Evolutionary conservation across 2,113 vertebrate species (phyloP).

Genomic region (Macrotis lagotis): DNA sequence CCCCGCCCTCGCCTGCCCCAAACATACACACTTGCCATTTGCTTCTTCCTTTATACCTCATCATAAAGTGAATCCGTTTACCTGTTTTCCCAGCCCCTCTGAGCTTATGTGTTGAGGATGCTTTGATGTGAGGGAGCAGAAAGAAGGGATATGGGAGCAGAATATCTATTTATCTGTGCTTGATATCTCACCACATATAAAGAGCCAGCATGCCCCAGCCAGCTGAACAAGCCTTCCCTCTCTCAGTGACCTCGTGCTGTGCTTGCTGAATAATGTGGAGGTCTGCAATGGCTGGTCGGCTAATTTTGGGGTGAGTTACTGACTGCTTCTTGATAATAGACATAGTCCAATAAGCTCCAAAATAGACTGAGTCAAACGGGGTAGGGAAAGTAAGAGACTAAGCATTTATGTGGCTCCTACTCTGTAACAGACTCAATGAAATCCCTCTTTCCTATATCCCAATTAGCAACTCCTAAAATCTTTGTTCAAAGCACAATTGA

Average conservation of each 20-base stretch:
- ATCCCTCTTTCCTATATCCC: background rate
- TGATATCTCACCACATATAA: background rate
- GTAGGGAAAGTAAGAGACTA: background rate
- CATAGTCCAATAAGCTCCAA: background rate
- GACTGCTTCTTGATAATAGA: background rate
- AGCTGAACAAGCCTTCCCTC: background rate
- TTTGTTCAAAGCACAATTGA: background rate
- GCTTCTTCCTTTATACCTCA: conserved; percentile 60
- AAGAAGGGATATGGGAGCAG: background rate
- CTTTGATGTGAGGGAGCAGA: conserved; percentile 65
- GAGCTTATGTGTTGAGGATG: conserved; percentile 53
- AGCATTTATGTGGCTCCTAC: background rate
- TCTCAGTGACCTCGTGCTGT: background rate
- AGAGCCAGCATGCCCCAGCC: background rate
- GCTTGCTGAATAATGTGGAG: background rate
- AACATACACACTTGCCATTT: background rate
- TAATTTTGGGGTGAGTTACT: background rate
- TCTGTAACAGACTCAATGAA: background rate
- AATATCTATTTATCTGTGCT: background rate
- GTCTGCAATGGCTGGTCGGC: background rate
- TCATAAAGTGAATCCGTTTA: conserved; percentile 55
- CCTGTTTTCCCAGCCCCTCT: conserved; percentile 35
- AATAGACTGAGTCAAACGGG: background rate
- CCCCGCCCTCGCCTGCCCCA: background rate
- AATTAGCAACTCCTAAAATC: background rate